Conservation (phyloP, 2,113 vertebrate species). For the Trichechus manatus region DNA sequence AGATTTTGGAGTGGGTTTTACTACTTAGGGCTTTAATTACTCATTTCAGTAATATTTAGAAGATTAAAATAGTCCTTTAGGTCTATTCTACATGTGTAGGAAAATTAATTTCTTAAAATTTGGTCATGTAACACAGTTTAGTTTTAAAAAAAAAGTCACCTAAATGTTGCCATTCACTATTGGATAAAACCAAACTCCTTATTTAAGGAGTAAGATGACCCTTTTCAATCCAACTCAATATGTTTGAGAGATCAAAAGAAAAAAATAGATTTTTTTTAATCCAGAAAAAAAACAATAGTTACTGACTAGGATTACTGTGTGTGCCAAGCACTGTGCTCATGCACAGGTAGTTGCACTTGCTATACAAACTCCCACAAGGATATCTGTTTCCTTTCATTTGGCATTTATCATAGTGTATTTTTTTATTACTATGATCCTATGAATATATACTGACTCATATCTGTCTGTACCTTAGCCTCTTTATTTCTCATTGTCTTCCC, state of each 20-base stretch:
- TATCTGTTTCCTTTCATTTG: background rate
- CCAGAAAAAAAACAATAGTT: background rate
- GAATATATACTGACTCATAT: background rate
- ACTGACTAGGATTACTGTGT: background rate
- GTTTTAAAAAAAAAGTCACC: background rate
- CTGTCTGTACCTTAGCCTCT: background rate
- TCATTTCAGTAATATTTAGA: constrained; percentile 33
- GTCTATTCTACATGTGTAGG: background rate
- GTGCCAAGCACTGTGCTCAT: background rate
- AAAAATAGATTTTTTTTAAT: background rate
- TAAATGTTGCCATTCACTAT: background rate
- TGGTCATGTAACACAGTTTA: background rate
- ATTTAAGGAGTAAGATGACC: background rate
- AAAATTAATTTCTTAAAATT: constrained; percentile 55
- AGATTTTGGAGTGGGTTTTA: background rate
- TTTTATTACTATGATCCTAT: background rate
- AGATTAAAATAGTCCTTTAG: constrained; percentile 20
- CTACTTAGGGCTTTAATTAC: background rate
- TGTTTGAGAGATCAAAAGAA: background rate
- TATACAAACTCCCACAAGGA: background rate
- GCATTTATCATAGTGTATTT: background rate
- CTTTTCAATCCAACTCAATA: background rate
- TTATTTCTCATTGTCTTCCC: background rate
- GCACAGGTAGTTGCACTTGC: background rate
- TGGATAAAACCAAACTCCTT: constrained; percentile 16